Base-by-base conservation (phyloP, 2,113 vertebrate species). In the Gulo gulo region DNA sequence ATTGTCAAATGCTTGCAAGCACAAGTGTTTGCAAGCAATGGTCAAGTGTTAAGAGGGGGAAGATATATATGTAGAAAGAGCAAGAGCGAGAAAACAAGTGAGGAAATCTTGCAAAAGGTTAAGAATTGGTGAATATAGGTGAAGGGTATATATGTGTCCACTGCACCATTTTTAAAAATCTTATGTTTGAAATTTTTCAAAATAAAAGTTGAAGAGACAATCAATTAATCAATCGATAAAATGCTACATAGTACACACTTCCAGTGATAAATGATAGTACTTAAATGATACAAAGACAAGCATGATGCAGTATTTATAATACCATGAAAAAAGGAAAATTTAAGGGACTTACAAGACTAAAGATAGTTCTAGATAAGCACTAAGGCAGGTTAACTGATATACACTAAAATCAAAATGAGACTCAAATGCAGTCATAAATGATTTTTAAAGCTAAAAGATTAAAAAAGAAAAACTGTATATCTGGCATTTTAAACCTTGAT, bases 161-260 rank as follows among this genome's bases (percentile, higher is more conserved):
- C 3, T 79, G 15, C 2, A 55, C 23, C 83, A 45, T 69, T 80
- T 96, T 91, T 90, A 29, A 20, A 91, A 91, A 85, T 83, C n/a
- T 95, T 91, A 59, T 24, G 73, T 88, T 65, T 97, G 65, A 93
- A 95, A 88, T 69, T 84, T 91, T 94, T 90, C 57, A 42, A 69
- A 76, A 9, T 45, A 78, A 23, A 92, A 84, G 67, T 7, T 80
- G 15, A 94, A 39, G 8, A 73, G 47, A 71, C 12, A 85, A 55
- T 57, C n/a, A 84, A 71, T 26, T 15, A 23, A 7, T 65, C 69
- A 59, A 24, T 18, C 3, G 23, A 65, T 0, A 91, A 94, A 96
- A 85, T 39, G 42, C 52, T 20, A n/a, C 12, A 52, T 3, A 61
- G 20, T 34, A 67, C 12, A 31, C 21, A 57, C 14, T 95, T 50